Base-by-base conservation (phyloP, 2,888 invertebrate genomes). In the Tolmerus cingulatus region DNA sequence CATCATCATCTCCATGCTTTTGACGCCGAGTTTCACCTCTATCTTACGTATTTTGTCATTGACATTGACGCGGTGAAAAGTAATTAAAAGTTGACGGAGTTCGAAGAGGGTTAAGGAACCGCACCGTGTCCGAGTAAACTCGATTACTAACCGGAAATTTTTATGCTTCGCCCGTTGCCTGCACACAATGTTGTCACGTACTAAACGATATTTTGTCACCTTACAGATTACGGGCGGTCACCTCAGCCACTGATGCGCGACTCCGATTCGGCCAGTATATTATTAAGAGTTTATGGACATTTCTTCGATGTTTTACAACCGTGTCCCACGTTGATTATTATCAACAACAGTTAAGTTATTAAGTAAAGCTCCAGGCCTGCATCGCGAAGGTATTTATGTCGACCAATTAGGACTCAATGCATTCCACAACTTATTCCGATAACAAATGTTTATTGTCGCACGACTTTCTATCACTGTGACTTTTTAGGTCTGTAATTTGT, bases 91-190 rank as follows among this genome's bases (percentile, higher is more conserved):
- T 9, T 37, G 76, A 76, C 19, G 37, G n/a, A 37, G 34, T 37
- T 40, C 76, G 76, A 76, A 76, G 19, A 37, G 76, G 76, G 40
- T 76, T 34, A 76, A 37, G 74, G 14, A 74, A 76, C 76, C 76
- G 37, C 76, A 76, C 34, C 76, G 76, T 76, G 76, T 76, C 76
- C 76, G 76, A 76, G 76, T 76, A 74, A 66, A 74, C 23, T 85
- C 74, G 74, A 74, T 74, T 85, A 74, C 85, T 23, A 74, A 74
- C 85, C 74, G 74, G 85, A 85, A 66, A 74, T 74, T 85, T 76
- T 40, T 85, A 74, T 81, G 51, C 27, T 23, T 30, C 46, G n/a
- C 16, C 30, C n/a, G 30, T 27, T 30, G 55, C 27, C 43, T 34
- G 23, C n/a, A 30, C 55, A 55, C 51, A n/a, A 81, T 55, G 51